These are phyloP conservation scores for Drosophila murphyi DNA, from an alignment of 1,140 invertebrate species.

Conservation along the genomic window DNA sequence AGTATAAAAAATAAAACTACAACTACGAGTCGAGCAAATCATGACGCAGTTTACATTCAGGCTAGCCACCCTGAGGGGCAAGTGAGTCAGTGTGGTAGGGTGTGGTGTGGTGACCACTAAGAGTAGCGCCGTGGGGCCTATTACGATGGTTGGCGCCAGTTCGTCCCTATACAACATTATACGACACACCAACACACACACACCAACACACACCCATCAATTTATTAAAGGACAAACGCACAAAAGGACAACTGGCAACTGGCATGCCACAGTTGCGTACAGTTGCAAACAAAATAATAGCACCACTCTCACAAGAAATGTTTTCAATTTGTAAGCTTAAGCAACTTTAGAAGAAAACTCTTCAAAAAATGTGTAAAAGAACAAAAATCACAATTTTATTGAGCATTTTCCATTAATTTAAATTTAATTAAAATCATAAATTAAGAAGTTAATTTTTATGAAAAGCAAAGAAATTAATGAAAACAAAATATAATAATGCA, in stretches of 20 bases:
- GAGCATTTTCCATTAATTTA: too few relatives aligned
- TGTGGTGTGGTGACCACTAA: conserved; percentile 44
- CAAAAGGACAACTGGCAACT: conserved; percentile 59
- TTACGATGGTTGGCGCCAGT: conserved; percentile 71
- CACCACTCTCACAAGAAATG: too few relatives aligned
- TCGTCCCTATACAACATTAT: conserved; percentile 54
- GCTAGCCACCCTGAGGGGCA: background rate
- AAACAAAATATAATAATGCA: too few relatives aligned
- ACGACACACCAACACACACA: conserved; percentile 41
- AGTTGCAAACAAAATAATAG: too few relatives aligned
- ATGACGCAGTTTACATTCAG: conserved; percentile 74
- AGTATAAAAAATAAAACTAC: conserved; percentile 2
- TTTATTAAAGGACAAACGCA: conserved; percentile 61
- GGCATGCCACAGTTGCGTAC: conserved; percentile 13
- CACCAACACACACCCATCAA: conserved; percentile 25
- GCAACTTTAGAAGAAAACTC: too few relatives aligned
- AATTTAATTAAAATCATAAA: too few relatives aligned
- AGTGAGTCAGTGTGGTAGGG: background rate
- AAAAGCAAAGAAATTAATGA: too few relatives aligned
- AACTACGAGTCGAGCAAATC: conserved; percentile 33
- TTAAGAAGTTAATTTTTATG: too few relatives aligned
- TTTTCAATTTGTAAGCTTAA: too few relatives aligned
- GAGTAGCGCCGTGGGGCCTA: conserved; percentile 53
- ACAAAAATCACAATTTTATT: too few relatives aligned
- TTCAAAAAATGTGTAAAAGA: too few relatives aligned